phyloP scores from a whole-genome alignment of 2,113 vertebrate genomes.

The Epinephelus lanceolatus region DNA sequence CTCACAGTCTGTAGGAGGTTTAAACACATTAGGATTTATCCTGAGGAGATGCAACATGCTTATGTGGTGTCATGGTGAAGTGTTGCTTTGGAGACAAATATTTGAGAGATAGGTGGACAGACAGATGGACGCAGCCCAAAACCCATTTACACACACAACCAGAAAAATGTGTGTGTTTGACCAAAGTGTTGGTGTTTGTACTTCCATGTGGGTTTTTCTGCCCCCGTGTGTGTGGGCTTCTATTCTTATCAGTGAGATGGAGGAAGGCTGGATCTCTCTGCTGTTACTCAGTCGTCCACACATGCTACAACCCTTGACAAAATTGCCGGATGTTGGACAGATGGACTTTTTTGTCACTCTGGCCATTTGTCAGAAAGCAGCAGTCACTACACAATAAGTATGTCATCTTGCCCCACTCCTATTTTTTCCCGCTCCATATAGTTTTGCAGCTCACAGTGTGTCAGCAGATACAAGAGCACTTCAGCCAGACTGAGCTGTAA shows the following conservation, averaged over 20 bases:
- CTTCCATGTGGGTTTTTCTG: not conserved
- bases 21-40: no score
- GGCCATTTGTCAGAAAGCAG: not conserved
- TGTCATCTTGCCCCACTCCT: not conserved
- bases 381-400: not conserved
- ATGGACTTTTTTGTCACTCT: slow-evolving; percentile 3
- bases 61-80: no score
- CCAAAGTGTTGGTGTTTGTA: no score
- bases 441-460: not conserved
- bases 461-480: no score
- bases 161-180: no score
- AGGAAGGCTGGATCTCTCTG: not conserved
- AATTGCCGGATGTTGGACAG: not conserved
- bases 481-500: no score
- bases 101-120: no score
- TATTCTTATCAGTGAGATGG: slow-evolving; percentile 14
- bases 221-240: not conserved
- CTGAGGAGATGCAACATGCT: no score
- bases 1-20: no score
- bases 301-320: not conserved
- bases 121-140: no score
- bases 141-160: no score
- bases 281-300: slow-evolving; percentile 4
- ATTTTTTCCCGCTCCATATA: not conserved
- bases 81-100: no score